Percentiles rank a stretch among this genome's conserved stretches.
Conservation (phyloP, 2,888 invertebrate species). For the Allolobophora icterica region DNA sequence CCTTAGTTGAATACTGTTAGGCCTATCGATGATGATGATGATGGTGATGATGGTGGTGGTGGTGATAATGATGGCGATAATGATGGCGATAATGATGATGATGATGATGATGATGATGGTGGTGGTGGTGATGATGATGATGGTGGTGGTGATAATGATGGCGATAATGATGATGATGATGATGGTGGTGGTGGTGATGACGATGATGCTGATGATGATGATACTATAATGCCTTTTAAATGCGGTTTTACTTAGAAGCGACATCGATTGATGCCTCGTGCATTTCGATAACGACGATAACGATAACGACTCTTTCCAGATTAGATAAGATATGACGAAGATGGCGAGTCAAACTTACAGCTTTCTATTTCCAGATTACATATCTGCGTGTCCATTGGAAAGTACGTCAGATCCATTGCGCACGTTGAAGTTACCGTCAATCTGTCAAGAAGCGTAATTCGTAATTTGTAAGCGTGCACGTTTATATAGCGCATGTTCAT, state of each 20-base stretch:
- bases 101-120: neutral
- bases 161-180: neutral
- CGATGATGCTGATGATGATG: neutral
- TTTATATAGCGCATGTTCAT: too few relatives aligned
- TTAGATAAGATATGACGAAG: neutral
- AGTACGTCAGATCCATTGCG: conserved; percentile 53
- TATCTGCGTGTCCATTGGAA: conserved; percentile 54
- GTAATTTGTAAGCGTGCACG: too few relatives aligned
- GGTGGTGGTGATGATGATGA: neutral
- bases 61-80: neutral
- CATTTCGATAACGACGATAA: too few relatives aligned
- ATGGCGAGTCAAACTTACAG: conserved; percentile 48
- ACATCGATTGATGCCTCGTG: too few relatives aligned
- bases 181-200: neutral
- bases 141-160: too few relatives aligned
- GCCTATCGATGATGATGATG: conserved; percentile 19
- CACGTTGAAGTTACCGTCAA: conserved; percentile 52
- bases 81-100: neutral
- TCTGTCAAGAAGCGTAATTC: conserved; percentile 39
- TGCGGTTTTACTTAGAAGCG: too few relatives aligned
- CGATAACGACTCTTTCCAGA: too few relatives aligned
- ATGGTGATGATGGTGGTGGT: neutral
- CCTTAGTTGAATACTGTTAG: conserved; percentile 49
- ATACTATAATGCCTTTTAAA: too few relatives aligned
- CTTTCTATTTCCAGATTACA: conserved; percentile 54